Evolutionary conservation across 2,888 invertebrate genomes (phyloP).

Genomic region (Diplazon laetatorius): DNA sequence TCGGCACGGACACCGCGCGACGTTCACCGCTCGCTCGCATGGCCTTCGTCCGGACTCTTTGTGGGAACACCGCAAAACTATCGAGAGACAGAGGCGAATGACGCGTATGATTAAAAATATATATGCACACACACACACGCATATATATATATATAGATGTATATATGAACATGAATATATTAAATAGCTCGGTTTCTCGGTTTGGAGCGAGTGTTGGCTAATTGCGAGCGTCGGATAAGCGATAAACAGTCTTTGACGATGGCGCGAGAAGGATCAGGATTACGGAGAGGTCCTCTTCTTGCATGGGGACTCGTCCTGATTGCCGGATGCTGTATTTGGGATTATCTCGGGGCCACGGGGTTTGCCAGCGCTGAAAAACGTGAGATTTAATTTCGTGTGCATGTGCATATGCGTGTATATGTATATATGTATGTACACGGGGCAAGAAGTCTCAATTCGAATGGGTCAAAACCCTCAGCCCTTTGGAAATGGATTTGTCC

Average conservation of each 20-base stretch:
- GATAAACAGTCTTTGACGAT: slow-evolving; percentile 25
- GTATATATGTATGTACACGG: neutral
- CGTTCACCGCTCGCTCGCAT: slow-evolving; percentile 4
- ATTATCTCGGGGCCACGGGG: neutral
- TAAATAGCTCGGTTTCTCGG: slow-evolving; percentile 21
- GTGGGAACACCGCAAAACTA: slow-evolving; percentile 12
- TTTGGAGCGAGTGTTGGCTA: slow-evolving; percentile 10
- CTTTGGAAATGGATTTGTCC: too few relatives aligned
- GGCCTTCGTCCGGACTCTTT: slow-evolving; percentile 1
- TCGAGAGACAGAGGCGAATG: slow-evolving; percentile 16
- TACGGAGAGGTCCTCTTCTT: neutral
- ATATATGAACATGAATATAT: neutral
- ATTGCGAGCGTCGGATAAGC: slow-evolving; percentile 7
- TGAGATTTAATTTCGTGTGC: slow-evolving; percentile 40
- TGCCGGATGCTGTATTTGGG: slow-evolving; percentile 34
- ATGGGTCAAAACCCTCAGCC: too few relatives aligned
- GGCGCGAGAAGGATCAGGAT: slow-evolving; percentile 20
- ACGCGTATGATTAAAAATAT: slow-evolving; percentile 25
- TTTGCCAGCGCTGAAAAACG: slow-evolving; percentile 55
- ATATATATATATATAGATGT: neutral
- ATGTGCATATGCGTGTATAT: neutral
- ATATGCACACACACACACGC: too few relatives aligned
- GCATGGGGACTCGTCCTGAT: slow-evolving; percentile 8
- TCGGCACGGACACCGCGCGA: neutral
- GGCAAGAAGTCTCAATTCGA: too few relatives aligned